Conservation (phyloP, 2,888 invertebrate species). For the Agrenia bidenticulata region DNA sequence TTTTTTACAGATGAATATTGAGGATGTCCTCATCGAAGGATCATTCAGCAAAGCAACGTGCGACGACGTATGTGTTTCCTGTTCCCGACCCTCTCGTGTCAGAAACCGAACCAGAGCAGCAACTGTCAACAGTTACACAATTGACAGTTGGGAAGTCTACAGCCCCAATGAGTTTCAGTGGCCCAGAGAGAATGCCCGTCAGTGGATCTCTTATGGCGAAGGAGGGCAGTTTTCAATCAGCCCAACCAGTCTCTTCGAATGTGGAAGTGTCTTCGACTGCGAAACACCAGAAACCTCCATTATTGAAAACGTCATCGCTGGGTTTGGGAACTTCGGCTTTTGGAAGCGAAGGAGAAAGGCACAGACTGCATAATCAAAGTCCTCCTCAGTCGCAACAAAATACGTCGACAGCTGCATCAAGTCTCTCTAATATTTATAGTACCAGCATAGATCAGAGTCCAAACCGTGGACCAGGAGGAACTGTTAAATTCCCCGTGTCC, state of each 20-base stretch:
- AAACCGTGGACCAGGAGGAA: background rate
- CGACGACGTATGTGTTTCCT: conserved; percentile 52
- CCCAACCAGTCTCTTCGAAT: conserved; percentile 6
- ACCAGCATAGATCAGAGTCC: conserved; percentile 23
- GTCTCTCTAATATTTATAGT: conserved; percentile 33
- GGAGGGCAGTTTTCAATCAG: background rate
- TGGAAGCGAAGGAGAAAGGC: conserved; percentile 40
- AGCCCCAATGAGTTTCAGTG: background rate
- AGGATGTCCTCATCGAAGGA: conserved; percentile 50
- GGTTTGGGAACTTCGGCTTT: conserved; percentile 48
- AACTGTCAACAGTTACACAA: background rate
- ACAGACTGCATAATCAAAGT: conserved; percentile 21
- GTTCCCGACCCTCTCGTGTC: conserved; percentile 7
- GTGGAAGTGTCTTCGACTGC: conserved; percentile 6
- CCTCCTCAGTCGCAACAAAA: background rate
- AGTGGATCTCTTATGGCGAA: background rate
- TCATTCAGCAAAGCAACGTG: conserved; percentile 41
- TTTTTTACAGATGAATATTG: conserved; percentile 50
- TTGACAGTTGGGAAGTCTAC: conserved; percentile 6
- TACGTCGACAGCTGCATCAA: conserved; percentile 22
- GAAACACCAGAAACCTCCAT: conserved; percentile 34
- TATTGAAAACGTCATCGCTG: conserved; percentile 45
- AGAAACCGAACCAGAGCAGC: background rate
- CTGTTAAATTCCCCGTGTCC: background rate
- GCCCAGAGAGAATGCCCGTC: background rate